A percentile compares a stretch with the other conserved stretches of the same genome.
Conservation (phyloP, 2,797 vertebrate genomes). For the Enteromius radiatus region DNA sequence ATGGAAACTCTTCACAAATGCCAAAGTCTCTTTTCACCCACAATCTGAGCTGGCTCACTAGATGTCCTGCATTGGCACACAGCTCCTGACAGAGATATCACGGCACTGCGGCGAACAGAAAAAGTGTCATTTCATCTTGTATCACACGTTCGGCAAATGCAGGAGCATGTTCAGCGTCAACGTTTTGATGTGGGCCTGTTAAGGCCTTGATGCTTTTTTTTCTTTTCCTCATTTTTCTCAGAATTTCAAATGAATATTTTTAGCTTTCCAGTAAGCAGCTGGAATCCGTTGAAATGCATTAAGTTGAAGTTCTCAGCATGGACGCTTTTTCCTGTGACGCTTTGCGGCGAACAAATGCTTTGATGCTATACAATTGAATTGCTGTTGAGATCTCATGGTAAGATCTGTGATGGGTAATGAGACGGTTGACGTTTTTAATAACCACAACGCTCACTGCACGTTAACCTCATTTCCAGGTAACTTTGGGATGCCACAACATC, state of each 20-base stretch:
- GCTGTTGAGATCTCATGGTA: constrained; percentile 72
- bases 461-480: constrained; percentile 85
- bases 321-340: constrained; percentile 16
- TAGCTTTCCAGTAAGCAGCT: constrained; percentile 36
- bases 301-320: constrained; percentile 44
- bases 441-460: constrained; percentile 73
- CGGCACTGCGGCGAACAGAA: constrained; percentile 50
- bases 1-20: constrained; percentile 55
- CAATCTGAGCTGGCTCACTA: constrained; percentile 53
- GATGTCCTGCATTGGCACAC: constrained; percentile 51
- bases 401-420: constrained; percentile 77
- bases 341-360: constrained; percentile 61
- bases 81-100: constrained; percentile 53
- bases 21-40: constrained; percentile 56
- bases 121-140: constrained; percentile 75
- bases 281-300: constrained; percentile 35
- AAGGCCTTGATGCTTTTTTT: background rate
- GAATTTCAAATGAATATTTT: constrained; percentile 25
- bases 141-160: constrained; percentile 51
- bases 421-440: constrained; percentile 76
- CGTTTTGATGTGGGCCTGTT: background rate
- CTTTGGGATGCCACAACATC: constrained; percentile 81
- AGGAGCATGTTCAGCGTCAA: background rate
- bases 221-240: background rate
- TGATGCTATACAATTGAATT: constrained; percentile 78